phyloP scores from a whole-genome alignment of 1,140 invertebrate genomes.

The Caenorhabditis latens region DNA sequence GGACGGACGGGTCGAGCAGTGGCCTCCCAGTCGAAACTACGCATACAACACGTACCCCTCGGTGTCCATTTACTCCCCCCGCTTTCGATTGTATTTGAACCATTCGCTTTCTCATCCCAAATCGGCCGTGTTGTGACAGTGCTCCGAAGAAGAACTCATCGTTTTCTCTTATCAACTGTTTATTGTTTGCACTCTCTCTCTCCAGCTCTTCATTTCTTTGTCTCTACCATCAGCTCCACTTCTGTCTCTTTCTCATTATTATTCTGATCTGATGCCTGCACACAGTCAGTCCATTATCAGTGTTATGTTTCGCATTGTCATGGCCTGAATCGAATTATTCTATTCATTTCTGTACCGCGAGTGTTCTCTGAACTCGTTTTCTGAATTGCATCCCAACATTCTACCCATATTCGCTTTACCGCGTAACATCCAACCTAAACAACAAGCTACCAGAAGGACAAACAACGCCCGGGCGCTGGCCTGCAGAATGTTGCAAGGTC shows the following conservation, averaged over 20 bases:
- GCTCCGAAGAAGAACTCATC: slow-evolving; percentile 23
- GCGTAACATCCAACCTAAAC: background rate
- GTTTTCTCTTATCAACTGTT: slow-evolving; percentile 51
- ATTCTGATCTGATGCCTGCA: slow-evolving; percentile 16
- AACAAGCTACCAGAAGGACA: slow-evolving; percentile 51
- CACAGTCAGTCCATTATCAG: slow-evolving; percentile 13
- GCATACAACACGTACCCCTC: slow-evolving; percentile 55
- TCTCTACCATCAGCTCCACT: background rate
- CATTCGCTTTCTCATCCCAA: slow-evolving; percentile 23
- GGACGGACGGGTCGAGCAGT: slow-evolving; percentile 45
- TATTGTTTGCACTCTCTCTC: slow-evolving; percentile 32
- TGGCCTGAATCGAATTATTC: background rate
- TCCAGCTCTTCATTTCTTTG: slow-evolving; percentile 2
- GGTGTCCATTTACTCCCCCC: slow-evolving; percentile 51
- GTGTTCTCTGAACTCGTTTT: background rate
- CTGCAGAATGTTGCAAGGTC: slow-evolving; percentile 52
- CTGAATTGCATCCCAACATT: background rate
- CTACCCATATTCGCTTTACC: background rate
- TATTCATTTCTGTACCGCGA: background rate
- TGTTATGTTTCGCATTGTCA: slow-evolving; percentile 2
- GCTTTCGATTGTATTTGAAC: slow-evolving; percentile 51
- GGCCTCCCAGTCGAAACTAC: slow-evolving; percentile 54
- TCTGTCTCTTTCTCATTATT: slow-evolving; percentile 45
- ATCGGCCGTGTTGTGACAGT: slow-evolving; percentile 47
- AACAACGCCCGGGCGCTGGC: slow-evolving; percentile 4